Evolutionary conservation across 2,888 invertebrate species (phyloP), one percentile per base, ranked within the genome.

Genomic region (Chymomyza amoena): DNA sequence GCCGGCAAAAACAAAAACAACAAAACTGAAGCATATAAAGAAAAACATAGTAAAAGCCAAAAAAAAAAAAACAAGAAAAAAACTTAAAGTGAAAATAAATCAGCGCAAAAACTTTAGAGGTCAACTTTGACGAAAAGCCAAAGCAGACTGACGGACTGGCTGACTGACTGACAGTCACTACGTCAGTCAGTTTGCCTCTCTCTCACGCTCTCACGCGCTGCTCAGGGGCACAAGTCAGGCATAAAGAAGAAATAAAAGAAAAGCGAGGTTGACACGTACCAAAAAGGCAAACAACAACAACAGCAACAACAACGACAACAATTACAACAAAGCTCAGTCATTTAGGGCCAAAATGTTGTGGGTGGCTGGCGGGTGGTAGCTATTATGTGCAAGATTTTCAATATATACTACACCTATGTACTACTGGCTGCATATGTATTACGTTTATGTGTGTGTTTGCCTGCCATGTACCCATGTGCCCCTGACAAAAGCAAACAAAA

Each of bases 81-180:
- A 60, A 45, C 39, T 45, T 45, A 45, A 54, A 18, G 54, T 20
- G 54, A 61, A 69, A 15, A 65, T 74, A 77, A 74, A 75, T 74
- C 75, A 74, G 64, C 64, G 66, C 76, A 66, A 73, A 72, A 61
- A 64, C 28, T 62, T 62, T 45, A 50, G 86, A 87, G 84, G 84
- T 87, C 88, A 84, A 51, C 70, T 75, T 68, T 83, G 79, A 78
- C 83, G 85, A 62, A 62, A 36, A 60, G 60, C 28, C 32, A 60
- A 60, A n/a, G 16, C 6, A 13, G 13, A 45, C 39, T 45, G 39
- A 13, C 39, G 1, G n/a, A n/a, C n/a, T n/a, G n/a, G n/a, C n/a
- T n/a, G 39, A 4, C 39, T 0, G 13, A 45, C 39, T 45, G 39
- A 45, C 10, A 3, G 39, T 13, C 10, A 4, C n/a, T n/a, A n/a